A percentile compares a stretch with the other conserved stretches of the same genome.
Conservation (phyloP, 1,140 invertebrate species). For the Lerema accius region DNA sequence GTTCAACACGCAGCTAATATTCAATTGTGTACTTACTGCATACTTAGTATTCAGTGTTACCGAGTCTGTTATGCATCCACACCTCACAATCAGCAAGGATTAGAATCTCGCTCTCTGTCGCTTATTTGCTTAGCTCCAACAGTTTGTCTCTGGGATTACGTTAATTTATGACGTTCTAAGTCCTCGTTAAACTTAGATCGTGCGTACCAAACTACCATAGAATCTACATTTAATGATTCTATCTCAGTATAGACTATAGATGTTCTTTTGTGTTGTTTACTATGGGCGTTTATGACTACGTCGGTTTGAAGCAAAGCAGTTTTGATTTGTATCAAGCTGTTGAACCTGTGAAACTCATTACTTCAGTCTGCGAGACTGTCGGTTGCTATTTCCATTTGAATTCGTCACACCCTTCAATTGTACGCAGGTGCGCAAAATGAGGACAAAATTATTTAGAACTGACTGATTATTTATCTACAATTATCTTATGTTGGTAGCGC, state of each 20-base stretch:
- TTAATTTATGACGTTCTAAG: constrained; percentile 48
- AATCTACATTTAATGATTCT: constrained; percentile 7
- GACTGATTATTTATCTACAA: too few species aligned
- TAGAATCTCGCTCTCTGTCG: constrained; percentile 37
- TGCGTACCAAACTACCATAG: too few species aligned
- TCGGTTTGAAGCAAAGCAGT: too few species aligned
- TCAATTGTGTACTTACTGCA: neutral
- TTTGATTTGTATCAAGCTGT: too few species aligned
- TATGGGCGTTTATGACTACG: too few species aligned
- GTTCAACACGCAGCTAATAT: neutral
- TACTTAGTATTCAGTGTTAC: neutral
- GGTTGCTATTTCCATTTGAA: neutral
- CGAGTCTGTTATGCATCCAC: constrained; percentile 40
- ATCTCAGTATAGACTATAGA: too few species aligned
- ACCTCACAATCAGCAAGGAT: constrained; percentile 60
- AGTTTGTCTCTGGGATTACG: constrained; percentile 54
- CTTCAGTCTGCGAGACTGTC: too few species aligned
- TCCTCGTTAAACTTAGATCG: constrained; percentile 32
- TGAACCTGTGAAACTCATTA: too few species aligned
- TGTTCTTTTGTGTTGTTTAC: neutral
- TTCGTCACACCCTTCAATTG: neutral
- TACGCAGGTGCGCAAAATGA: neutral
- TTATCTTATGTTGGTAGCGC: too few species aligned
- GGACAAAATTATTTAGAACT: neutral
- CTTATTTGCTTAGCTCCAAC: constrained; percentile 46